Evolutionary conservation across 1,140 invertebrate species (phyloP).

Genomic region (Drosophila guanche): DNA sequence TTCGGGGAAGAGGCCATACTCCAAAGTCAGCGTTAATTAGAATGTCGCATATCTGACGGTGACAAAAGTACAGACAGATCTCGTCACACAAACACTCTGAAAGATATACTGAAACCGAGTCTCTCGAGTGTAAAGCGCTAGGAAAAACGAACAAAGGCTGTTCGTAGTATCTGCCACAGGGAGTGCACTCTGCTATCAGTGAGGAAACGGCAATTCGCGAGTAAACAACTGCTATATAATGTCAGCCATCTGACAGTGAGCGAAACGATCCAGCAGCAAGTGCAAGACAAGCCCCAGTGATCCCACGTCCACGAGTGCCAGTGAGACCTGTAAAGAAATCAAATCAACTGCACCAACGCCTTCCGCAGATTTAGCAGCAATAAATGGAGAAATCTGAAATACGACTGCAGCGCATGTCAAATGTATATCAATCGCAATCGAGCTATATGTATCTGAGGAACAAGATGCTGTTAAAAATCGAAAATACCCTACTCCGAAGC

Average conservation of each 20-base stretch:
- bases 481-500: constrained; percentile 89
- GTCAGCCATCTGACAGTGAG: constrained; percentile 72
- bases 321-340: constrained; percentile 15
- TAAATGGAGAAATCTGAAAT: constrained; percentile 83
- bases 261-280: constrained; percentile 28
- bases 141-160: constrained; percentile 5
- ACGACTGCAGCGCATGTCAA: constrained; percentile 73
- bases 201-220: constrained; percentile 20
- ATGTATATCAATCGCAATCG: constrained; percentile 80
- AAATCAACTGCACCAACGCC: constrained; percentile 37
- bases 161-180: no score
- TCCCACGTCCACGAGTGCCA: constrained; percentile 4
- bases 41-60: constrained; percentile 75
- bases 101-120: no score
- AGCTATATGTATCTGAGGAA: constrained; percentile 82
- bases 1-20: constrained; percentile 41
- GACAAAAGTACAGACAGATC: constrained; percentile 14
- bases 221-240: constrained; percentile 56
- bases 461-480: constrained; percentile 87
- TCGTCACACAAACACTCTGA: no score
- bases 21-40: constrained; percentile 59
- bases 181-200: constrained; percentile 26
- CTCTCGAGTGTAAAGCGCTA: not conserved
- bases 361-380: constrained; percentile 47
- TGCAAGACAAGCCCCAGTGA: constrained; percentile 6